Evolutionary conservation across 2,113 vertebrate genomes (phyloP).

Genomic region (Bos taurus): DNA sequence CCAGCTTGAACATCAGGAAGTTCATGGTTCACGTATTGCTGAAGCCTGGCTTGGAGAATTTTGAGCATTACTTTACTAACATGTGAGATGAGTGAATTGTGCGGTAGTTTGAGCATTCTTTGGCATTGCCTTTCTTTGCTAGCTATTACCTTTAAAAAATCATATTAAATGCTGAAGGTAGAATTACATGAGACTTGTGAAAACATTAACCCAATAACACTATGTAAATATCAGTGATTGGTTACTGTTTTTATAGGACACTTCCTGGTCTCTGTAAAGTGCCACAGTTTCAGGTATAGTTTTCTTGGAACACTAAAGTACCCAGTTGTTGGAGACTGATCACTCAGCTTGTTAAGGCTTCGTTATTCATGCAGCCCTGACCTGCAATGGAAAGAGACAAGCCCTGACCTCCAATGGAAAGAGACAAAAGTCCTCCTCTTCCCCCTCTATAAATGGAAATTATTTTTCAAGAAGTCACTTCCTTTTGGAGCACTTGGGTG

Average conservation of each 20-base stretch:
- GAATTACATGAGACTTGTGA: not conserved
- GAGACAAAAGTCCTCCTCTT: not conserved
- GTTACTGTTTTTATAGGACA: not conserved
- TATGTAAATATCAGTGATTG: not conserved
- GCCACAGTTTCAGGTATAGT: not conserved
- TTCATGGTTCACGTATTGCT: too few species aligned
- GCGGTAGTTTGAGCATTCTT: too few species aligned
- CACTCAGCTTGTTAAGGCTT: not conserved
- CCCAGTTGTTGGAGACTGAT: not conserved
- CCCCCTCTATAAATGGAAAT: not conserved
- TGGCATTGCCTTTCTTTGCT: not conserved
- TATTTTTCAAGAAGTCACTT: not conserved
- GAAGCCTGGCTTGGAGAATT: too few species aligned
- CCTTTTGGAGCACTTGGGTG: not conserved
- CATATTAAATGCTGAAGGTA: not conserved
- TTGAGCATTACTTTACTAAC: too few species aligned
- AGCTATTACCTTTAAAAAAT: conserved; percentile 5
- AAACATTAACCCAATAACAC: not conserved
- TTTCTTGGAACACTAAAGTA: conserved; percentile 18
- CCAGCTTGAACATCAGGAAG: too few species aligned
- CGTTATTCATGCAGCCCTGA: not conserved
- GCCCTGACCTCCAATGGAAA: not conserved
- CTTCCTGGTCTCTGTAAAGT: not conserved
- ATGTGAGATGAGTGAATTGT: too few species aligned
- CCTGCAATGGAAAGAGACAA: not conserved